Evolutionary conservation across 2,113 vertebrate genomes (phyloP), one percentile per base, ranked within the genome.

Genomic region (Perccottus glenii): DNA sequence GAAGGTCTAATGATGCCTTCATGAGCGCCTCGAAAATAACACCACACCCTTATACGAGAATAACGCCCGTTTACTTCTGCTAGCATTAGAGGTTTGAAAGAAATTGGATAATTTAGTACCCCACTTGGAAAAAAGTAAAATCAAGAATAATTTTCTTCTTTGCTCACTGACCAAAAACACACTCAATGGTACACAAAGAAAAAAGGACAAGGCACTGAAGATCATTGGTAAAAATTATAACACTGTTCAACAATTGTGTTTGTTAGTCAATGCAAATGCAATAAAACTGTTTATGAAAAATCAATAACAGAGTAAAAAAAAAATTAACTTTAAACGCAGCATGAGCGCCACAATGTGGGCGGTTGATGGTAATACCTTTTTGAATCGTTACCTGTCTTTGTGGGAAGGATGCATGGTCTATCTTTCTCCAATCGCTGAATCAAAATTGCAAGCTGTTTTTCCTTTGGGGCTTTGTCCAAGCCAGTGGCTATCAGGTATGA

Each of bases 401-500:
- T 33, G 78, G 81, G 85, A 82, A 80, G 75, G 82, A 86, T 79
- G 85, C 63, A 67, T 69, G 64, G 86, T 88, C 83, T 88, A 75
- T 87, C 85, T 70, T 71, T 81, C 42, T 72, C 82, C 51, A 85
- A 86, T 77, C 70, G 84, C 49, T 87, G 85, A 48, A 88, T 86
- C 84, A 86, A 88, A 82, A 90, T 75, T 81, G 82, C 84, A 81
- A 85, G 88, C 53, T 86, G 84, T 87, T 87, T 87, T 73, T 90
- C 85, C 85, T 87, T 90, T 82, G 85, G 88, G 70, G 81, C 87
- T 87, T 83, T 87, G 78, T 88, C 85, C 85, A 88, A 90, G 75
- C 87, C 87, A 69, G 82, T 81, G 66, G 82, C 84, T 85, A 61
- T 86, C 77, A 89, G 85, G 80, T 84, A 85, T 81, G 85, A 81